Evolutionary conservation across 2,113 vertebrate genomes (phyloP).

Genomic region (Monopterus albus): DNA sequence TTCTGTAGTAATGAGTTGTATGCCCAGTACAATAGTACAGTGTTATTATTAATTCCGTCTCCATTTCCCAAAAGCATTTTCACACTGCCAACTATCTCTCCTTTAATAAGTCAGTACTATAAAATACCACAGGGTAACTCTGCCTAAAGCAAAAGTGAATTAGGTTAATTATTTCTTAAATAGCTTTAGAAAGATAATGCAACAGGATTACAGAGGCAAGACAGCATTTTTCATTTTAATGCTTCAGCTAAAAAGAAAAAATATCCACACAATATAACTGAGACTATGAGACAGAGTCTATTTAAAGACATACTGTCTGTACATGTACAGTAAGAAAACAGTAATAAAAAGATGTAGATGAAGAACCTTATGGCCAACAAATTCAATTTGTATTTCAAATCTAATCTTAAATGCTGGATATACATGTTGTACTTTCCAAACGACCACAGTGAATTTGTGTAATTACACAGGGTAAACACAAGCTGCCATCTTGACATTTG

Average conservation of each 20-base stretch:
- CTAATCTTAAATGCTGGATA: neutral
- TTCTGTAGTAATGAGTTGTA: slow-evolving; percentile 23
- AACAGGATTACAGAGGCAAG: slow-evolving; percentile 30
- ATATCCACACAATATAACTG: neutral
- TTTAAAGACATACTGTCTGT: no score
- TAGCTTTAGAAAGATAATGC: slow-evolving; percentile 62
- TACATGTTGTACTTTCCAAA: slow-evolving; percentile 29
- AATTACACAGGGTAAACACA: slow-evolving; percentile 13
- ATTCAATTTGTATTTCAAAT: slow-evolving; percentile 15
- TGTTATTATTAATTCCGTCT: slow-evolving; percentile 58
- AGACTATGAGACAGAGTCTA: slow-evolving; percentile 2
- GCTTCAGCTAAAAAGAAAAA: slow-evolving; percentile 27
- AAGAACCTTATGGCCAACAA: neutral
- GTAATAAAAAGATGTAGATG: no score
- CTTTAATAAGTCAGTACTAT: slow-evolving; percentile 37
- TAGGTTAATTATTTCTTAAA: slow-evolving; percentile 77
- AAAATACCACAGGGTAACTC: slow-evolving; percentile 45
- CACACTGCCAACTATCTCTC: slow-evolving; percentile 51
- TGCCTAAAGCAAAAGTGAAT: slow-evolving; percentile 61
- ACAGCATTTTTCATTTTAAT: slow-evolving; percentile 41
- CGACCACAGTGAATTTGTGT: neutral
- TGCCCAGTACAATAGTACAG: slow-evolving; percentile 28
- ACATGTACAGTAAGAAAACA: neutral
- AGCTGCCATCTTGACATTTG: slow-evolving; percentile 1
- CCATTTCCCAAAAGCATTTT: slow-evolving; percentile 67